Conservation (phyloP, 2,797 vertebrate genomes). For the Bucorvus abyssinicus region DNA sequence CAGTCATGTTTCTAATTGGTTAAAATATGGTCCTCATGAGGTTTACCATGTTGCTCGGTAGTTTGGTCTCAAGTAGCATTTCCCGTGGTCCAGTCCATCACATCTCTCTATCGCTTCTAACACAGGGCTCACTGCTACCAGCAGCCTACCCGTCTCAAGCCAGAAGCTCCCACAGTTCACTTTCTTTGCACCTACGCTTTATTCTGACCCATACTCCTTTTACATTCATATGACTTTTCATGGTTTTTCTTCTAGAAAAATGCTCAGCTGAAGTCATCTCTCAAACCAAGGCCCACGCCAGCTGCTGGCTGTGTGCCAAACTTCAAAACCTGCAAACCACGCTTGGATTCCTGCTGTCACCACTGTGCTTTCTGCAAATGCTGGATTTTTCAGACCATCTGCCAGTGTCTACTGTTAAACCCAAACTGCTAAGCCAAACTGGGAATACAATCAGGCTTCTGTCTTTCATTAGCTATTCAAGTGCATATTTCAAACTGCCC, state of each 20-base stretch:
- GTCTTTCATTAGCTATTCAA: neutral
- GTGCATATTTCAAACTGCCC: neutral
- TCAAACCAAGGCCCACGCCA: conserved; percentile 63
- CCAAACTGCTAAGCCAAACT: conserved; percentile 76
- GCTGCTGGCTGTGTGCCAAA: conserved; percentile 82
- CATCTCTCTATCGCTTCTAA: neutral
- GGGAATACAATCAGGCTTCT: neutral
- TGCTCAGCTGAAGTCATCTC: neutral
- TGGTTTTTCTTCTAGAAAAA: conserved; percentile 75
- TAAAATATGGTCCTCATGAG: too few species aligned
- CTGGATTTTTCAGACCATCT: conserved; percentile 77
- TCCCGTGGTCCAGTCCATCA: neutral
- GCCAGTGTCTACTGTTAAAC: conserved; percentile 84
- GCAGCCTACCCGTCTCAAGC: neutral
- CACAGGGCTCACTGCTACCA: neutral
- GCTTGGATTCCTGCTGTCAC: conserved; percentile 81
- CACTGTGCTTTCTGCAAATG: conserved; percentile 87
- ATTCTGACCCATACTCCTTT: neutral
- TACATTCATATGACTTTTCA: neutral
- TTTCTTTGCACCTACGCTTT: neutral
- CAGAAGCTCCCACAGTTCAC: neutral
- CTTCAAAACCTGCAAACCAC: conserved; percentile 82
- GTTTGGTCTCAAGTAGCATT: neutral
- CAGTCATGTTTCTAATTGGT: neutral
- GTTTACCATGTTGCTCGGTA: neutral